Percentiles rank a stretch among this genome's conserved stretches.
These are phyloP conservation scores for Vulpes ferrilata DNA, from an alignment of 2,113 vertebrate genomes.

Conservation along the genomic window DNA sequence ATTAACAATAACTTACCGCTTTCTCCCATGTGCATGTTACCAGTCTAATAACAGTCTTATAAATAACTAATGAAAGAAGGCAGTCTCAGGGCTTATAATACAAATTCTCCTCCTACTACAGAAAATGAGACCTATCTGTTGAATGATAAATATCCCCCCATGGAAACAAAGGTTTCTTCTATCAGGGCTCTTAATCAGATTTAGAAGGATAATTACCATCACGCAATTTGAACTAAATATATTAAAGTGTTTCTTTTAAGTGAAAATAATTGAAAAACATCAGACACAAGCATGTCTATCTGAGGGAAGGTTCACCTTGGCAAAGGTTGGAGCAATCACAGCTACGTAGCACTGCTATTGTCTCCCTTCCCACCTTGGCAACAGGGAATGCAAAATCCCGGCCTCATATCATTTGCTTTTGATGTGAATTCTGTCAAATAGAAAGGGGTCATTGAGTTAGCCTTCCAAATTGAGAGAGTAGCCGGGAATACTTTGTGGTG, in stretches of 20 bases:
- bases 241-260: slow-evolving; percentile 66
- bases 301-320: slow-evolving; percentile 6
- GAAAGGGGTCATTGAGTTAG: slow-evolving; percentile 21
- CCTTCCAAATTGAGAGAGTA: background rate
- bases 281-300: background rate
- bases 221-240: slow-evolving; percentile 50
- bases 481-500: background rate
- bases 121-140: slow-evolving; percentile 43
- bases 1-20: slow-evolving; percentile 45
- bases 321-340: background rate
- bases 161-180: slow-evolving; percentile 52
- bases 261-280: slow-evolving; percentile 56
- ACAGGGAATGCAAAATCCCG: background rate
- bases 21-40: slow-evolving; percentile 26
- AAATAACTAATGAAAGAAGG: slow-evolving; percentile 62
- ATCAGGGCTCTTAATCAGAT: slow-evolving; percentile 44
- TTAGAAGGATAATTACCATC: slow-evolving; percentile 60
- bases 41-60: slow-evolving; percentile 53
- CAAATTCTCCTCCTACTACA: background rate
- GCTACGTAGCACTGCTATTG: background rate
- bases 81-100: background rate
- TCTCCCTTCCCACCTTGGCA: background rate
- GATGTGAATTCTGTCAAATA: slow-evolving; percentile 8
- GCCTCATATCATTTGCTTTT: background rate
- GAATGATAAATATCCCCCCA: slow-evolving; percentile 25